These are phyloP conservation scores for Drosophila differens DNA, from an alignment of 2,888 invertebrate species.

Conservation along the genomic window DNA sequence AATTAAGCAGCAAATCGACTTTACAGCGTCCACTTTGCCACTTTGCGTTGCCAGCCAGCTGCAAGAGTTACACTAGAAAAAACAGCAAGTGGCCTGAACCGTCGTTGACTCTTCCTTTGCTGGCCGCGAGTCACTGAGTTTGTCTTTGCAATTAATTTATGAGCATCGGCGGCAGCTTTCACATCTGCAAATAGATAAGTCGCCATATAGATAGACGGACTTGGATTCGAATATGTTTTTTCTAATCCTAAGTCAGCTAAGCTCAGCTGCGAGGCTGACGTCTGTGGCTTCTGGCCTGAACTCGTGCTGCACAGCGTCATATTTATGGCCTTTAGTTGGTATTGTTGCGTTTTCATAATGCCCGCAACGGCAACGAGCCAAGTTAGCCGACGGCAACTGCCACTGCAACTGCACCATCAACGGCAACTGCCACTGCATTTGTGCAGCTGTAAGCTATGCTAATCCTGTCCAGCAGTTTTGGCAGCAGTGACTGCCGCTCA, in stretches of 20 bases:
- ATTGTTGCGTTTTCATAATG: slow-evolving; percentile 57
- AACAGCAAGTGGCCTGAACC: slow-evolving; percentile 14
- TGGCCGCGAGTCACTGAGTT: neutral
- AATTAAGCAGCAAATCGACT: slow-evolving; percentile 61
- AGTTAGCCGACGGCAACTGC: slow-evolving; percentile 15
- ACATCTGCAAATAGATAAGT: slow-evolving; percentile 67
- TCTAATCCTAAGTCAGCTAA: slow-evolving; percentile 46
- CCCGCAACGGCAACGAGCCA: slow-evolving; percentile 21
- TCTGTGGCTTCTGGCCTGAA: slow-evolving; percentile 16
- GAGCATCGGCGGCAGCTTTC: slow-evolving; percentile 63
- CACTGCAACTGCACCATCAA: slow-evolving; percentile 6
- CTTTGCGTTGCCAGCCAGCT: slow-evolving; percentile 30
- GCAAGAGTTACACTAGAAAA: slow-evolving; percentile 26
- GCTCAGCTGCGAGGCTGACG: slow-evolving; percentile 25
- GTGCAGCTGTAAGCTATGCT: slow-evolving; percentile 62
- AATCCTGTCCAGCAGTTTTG: slow-evolving; percentile 73
- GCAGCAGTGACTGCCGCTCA: slow-evolving; percentile 64
- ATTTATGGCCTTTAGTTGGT: slow-evolving; percentile 62
- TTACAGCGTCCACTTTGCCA: slow-evolving; percentile 34
- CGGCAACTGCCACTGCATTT: slow-evolving; percentile 41
- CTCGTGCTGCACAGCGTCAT: slow-evolving; percentile 42
- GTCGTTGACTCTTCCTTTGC: slow-evolving; percentile 12
- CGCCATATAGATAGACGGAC: slow-evolving; percentile 30
- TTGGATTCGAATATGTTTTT: slow-evolving; percentile 18
- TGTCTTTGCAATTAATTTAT: slow-evolving; percentile 69